A percentile compares a stretch with the other conserved stretches of the same genome.
phyloP scores from a whole-genome alignment of 2,888 invertebrate genomes.

The Rugalucina vietnamica region DNA sequence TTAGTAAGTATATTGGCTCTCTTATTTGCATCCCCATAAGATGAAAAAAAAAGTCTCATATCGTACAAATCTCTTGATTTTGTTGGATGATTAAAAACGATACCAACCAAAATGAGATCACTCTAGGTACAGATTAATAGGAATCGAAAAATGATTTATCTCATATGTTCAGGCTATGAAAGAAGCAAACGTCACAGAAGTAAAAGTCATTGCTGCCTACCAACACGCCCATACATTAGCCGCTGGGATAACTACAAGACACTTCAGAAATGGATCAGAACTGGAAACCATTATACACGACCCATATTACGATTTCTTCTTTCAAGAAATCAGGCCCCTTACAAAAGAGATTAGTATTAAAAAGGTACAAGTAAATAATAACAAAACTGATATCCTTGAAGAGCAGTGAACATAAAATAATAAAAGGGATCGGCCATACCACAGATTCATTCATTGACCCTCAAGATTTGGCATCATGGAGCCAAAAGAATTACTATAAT shows the following conservation, averaged over 20 bases:
- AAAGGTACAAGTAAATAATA: background rate
- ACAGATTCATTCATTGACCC: no score
- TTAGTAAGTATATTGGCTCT: no score
- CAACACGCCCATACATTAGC: background rate
- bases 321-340: constrained; percentile 10
- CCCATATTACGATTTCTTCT: constrained; percentile 15
- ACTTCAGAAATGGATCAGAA: constrained; percentile 14
- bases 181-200: background rate
- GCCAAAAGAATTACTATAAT: no score
- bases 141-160: no score
- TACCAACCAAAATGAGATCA: no score
- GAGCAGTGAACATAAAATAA: background rate
- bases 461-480: no score
- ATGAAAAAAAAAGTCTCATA: no score
- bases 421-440: background rate
- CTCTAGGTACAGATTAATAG: no score
- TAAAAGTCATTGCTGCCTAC: background rate
- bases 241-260: background rate
- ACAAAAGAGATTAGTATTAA: background rate
- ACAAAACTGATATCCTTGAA: no score
- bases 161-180: background rate
- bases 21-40: no score
- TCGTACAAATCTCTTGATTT: no score
- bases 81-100: no score
- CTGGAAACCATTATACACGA: background rate